Evolutionary conservation across 2,113 vertebrate species (phyloP).

Genomic region (Pleuronectes platessa): DNA sequence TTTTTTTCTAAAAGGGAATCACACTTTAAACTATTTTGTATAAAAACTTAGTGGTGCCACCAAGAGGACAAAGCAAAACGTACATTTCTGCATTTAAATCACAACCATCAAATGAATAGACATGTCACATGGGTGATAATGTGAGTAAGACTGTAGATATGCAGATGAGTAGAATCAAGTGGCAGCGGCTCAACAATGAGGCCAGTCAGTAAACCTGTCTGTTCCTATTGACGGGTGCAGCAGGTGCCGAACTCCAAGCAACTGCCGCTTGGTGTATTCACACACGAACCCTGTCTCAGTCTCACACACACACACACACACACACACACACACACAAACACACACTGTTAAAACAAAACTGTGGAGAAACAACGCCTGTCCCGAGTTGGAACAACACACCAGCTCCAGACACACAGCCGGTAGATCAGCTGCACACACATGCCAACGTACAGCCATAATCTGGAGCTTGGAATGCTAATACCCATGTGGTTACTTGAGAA

Average conservation of each 20-base stretch:
- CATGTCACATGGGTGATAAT: no score
- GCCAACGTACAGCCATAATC: constrained; percentile 55
- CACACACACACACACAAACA: constrained; percentile 26
- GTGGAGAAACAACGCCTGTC: constrained; percentile 34
- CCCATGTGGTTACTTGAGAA: constrained; percentile 62
- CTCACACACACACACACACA: not conserved
- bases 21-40: no score
- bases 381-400: constrained; percentile 39
- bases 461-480: constrained; percentile 61
- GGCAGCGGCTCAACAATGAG: constrained; percentile 4
- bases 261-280: constrained; percentile 19
- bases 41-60: no score
- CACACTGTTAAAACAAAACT: constrained; percentile 58
- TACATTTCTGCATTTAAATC: no score
- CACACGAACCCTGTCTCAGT: not conserved
- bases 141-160: no score
- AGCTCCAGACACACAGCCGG: not conserved
- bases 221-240: constrained; percentile 58
- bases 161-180: no score
- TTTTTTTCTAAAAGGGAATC: no score
- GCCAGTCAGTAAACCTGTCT: constrained; percentile 63
- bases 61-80: no score
- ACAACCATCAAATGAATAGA: no score
- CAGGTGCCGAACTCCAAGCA: constrained; percentile 71
- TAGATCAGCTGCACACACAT: constrained; percentile 60